Percentiles rank a stretch among this genome's conserved stretches.
phyloP scores from a whole-genome alignment of 2,113 vertebrate species.

The Anarrhichthys ocellatus region DNA sequence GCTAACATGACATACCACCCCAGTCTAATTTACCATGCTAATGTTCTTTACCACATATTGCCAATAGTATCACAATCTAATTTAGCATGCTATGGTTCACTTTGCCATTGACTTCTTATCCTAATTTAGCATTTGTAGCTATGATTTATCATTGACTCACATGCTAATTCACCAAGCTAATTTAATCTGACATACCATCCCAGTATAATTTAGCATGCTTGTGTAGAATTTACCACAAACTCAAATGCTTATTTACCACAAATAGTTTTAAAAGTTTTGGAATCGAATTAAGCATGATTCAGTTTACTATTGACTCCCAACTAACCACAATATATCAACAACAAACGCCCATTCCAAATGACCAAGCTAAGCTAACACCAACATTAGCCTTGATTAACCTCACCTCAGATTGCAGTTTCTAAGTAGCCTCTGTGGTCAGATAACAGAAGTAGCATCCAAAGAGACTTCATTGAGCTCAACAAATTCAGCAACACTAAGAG shows the following conservation, averaged over 20 bases:
- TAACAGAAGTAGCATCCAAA: not conserved
- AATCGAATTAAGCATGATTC: not conserved
- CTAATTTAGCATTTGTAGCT: not conserved
- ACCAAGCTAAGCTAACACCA: not conserved
- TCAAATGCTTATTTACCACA: not conserved
- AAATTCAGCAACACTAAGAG: not conserved
- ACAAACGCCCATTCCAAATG: not conserved
- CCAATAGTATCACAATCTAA: not conserved
- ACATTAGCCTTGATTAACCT: not conserved
- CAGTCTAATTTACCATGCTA: not conserved
- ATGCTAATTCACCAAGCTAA: conserved; percentile 2
- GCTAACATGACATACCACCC: not conserved
- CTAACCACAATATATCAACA: not conserved
- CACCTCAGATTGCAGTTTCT: not conserved
- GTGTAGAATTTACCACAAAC: not conserved
- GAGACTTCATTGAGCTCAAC: not conserved
- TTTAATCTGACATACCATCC: not conserved
- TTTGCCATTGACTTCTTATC: not conserved
- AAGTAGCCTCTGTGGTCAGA: not conserved
- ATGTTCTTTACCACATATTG: not conserved
- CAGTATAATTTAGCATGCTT: not conserved
- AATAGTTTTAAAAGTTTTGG: not conserved
- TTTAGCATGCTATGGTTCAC: not conserved
- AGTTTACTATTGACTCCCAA: not conserved
- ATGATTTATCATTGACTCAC: not conserved